Conservation (phyloP, 2,888 invertebrate genomes). For the Girardia tigrina region DNA sequence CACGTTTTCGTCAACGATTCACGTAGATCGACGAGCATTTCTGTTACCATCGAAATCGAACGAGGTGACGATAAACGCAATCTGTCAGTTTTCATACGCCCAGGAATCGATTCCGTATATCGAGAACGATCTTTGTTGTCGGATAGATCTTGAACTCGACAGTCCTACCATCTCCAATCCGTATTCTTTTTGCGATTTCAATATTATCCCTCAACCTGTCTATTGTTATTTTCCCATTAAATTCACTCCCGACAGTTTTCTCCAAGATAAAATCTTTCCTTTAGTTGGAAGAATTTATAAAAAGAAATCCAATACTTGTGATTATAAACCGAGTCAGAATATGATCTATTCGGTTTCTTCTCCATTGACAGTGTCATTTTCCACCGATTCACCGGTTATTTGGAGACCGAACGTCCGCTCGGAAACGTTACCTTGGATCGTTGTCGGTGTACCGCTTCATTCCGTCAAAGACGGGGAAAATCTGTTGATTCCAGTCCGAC, state of each 20-base stretch:
- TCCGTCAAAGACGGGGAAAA: not conserved
- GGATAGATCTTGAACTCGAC: not conserved
- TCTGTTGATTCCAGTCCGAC: conserved; percentile 19
- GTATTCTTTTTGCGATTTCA: not conserved
- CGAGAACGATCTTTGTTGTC: conserved; percentile 1
- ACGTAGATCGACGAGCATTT: not conserved
- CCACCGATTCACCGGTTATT: not conserved
- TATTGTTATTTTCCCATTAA: not conserved
- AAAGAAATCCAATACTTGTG: not conserved
- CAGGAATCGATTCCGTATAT: not conserved
- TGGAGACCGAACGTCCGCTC: not conserved
- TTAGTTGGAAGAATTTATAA: not conserved
- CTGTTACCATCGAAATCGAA: not conserved
- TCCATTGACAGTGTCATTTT: not conserved
- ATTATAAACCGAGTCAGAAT: not conserved
- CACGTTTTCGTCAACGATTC: no score
- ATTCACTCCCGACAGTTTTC: not conserved
- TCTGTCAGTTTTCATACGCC: not conserved
- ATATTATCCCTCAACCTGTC: not conserved
- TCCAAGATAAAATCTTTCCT: not conserved
- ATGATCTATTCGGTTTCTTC: not conserved
- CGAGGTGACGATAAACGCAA: not conserved
- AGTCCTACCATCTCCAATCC: not conserved
- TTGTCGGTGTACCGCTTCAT: not conserved
- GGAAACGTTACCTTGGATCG: not conserved